Evolutionary conservation across 2,113 vertebrate species (phyloP), one percentile per base, ranked within the genome.

Genomic region (Canis aureus): DNA sequence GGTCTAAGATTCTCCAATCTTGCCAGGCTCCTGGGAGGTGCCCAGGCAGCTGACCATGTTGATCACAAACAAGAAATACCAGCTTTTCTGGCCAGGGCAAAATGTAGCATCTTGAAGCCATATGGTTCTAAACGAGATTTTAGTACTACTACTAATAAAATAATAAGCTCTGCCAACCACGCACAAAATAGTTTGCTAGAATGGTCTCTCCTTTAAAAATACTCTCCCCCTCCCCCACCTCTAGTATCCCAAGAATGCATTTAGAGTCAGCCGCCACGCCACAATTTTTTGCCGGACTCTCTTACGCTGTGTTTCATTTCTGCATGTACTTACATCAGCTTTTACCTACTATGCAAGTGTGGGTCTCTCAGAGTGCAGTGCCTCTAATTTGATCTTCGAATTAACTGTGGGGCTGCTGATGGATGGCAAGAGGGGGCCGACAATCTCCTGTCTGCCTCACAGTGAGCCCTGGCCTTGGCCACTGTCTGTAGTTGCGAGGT

Each of bases 101-200:
- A 66, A 59, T 55, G 20, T 15, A 88, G 19, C 79, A 76, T 80
- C 32, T 64, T 51, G 67, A 91, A 82, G 53, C 23, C 71, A 38
- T 32, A 29, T 2, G 27, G 11, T 59, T 83, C 49, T 86, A 83
- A 90, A 83, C 83, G 53, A 66, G 64, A 82, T 83, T 82, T 73
- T 9, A n/a, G 32, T 57, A 67, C 35, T 27, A 53, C 38, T 55
- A 55, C 85, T 29, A 43, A 86, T 51, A 87, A 55, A 91, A 67
- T 60, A 81, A 81, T 74, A 71, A 82, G 29, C 38, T 66, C 29
- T 62, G 22, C 27, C 53, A 78, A 78, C 17, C 3, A 20, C 53
- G 38, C 19, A 82, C n/a, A 85, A 85, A 79, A 62, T 38, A 76
- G 71, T 95, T 93, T 85, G n/a, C 59, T 93, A n/a, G 83, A 78